Evolutionary conservation across 2,797 vertebrate genomes (phyloP).

Genomic region (Clarias pachynema): DNA sequence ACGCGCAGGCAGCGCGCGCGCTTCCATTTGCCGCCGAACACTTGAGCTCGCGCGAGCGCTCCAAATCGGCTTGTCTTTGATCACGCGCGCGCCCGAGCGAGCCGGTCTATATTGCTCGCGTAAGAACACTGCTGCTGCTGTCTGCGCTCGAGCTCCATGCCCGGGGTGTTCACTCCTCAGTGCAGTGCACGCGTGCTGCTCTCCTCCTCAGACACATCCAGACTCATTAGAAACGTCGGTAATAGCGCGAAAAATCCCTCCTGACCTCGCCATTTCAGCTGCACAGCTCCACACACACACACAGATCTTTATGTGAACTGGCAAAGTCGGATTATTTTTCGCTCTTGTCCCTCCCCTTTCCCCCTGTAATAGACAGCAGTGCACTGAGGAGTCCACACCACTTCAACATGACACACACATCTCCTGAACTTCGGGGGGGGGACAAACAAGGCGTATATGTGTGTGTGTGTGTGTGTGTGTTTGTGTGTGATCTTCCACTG

Average conservation of each 20-base stretch:
- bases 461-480: too few relatives aligned
- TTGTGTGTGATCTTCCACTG: not conserved
- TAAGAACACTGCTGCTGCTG: not conserved
- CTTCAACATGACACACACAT: not conserved
- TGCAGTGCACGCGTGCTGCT: not conserved
- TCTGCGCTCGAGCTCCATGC: not conserved
- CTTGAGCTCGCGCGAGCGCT: constrained; percentile 1
- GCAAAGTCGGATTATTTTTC: constrained; percentile 17
- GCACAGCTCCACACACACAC: not conserved
- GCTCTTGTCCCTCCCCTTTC: constrained; percentile 6
- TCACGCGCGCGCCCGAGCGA: not conserved
- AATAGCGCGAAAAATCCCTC: not conserved
- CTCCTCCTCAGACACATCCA: not conserved
- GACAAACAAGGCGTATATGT: too few relatives aligned
- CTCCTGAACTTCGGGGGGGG: not conserved
- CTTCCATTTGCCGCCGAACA: not conserved
- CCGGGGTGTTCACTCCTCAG: not conserved
- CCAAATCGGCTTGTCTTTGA: constrained; percentile 22
- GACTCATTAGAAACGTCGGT: not conserved
- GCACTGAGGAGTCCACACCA: not conserved
- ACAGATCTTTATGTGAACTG: not conserved
- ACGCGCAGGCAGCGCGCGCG: not conserved
- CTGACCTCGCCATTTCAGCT: not conserved
- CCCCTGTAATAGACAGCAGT: not conserved
- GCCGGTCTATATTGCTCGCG: not conserved